Evolutionary conservation across 2,113 vertebrate species (phyloP).

Genomic region (Chaetura pelagica): DNA sequence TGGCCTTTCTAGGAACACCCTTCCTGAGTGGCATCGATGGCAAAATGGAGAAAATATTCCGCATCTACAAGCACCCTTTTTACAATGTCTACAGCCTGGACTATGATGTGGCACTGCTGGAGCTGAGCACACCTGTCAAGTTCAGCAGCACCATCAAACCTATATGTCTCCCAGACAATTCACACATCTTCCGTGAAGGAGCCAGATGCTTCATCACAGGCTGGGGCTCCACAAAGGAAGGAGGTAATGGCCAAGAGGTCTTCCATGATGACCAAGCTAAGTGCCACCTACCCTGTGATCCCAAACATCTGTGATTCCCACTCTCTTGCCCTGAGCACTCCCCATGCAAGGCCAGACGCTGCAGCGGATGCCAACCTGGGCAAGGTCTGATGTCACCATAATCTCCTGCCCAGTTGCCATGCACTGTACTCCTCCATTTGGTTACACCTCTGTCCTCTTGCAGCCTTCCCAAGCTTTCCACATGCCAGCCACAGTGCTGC

Average conservation of each 20-base stretch:
- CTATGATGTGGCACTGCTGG: constrained; percentile 89
- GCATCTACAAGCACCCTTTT: constrained; percentile 85
- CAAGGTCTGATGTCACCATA: not conserved
- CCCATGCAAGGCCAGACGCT: not conserved
- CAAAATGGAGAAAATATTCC: constrained; percentile 83
- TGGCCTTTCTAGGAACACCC: constrained; percentile 88
- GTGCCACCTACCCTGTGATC: not conserved
- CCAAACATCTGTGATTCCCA: not conserved
- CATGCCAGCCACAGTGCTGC: not conserved
- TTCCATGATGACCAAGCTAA: not conserved
- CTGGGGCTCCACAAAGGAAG: constrained; percentile 88
- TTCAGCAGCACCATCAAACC: constrained; percentile 84
- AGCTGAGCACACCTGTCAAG: constrained; percentile 79
- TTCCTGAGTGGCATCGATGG: constrained; percentile 81
- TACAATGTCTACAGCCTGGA: constrained; percentile 91
- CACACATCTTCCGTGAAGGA: constrained; percentile 79
- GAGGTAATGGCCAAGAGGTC: constrained; percentile 66
- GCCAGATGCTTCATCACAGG: constrained; percentile 90
- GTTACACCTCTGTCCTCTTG: not conserved
- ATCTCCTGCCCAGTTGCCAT: not conserved
- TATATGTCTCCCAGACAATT: constrained; percentile 86
- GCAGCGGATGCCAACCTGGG: not conserved
- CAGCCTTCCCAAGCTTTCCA: not conserved
- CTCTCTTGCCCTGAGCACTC: not conserved
- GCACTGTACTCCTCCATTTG: not conserved